Conservation (phyloP, 2,113 vertebrate species). For the Athene noctua region DNA sequence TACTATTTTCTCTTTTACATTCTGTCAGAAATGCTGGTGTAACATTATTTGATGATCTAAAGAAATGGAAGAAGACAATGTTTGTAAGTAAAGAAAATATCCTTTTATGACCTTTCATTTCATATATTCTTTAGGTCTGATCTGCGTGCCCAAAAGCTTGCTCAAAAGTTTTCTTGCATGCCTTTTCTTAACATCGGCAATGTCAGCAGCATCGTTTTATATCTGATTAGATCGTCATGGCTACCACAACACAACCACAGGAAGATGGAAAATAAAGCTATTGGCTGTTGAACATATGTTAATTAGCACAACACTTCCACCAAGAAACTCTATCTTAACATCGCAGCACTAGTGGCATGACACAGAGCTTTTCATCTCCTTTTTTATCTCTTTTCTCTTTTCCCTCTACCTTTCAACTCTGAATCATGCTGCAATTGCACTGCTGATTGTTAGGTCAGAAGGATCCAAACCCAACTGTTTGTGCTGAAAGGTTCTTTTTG, state of each 20-base stretch:
- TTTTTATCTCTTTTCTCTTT: not conserved
- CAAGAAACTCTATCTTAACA: not conserved
- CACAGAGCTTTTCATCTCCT: not conserved
- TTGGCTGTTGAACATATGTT: not conserved
- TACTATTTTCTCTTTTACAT: not conserved
- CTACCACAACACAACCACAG: not conserved
- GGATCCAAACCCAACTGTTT: fast-evolving
- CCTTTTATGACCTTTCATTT: not conserved
- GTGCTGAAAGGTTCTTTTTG: not conserved
- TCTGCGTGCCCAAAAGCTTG: not conserved
- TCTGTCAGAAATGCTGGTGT: not conserved
- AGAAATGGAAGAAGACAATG: not conserved
- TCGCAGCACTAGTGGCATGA: not conserved
- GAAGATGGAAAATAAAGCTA: not conserved
- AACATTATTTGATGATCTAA: not conserved
- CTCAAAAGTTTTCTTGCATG: not conserved
- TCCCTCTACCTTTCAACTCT: not conserved
- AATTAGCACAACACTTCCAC: not conserved
- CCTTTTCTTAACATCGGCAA: not conserved
- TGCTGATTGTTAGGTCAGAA: not conserved
- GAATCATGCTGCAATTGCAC: not conserved
- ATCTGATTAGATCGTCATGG: not conserved
- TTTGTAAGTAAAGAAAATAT: not conserved
- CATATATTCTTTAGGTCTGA: not conserved
- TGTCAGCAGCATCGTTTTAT: not conserved